phyloP scores from a whole-genome alignment of 2,113 vertebrate species.

The Grus americana region DNA sequence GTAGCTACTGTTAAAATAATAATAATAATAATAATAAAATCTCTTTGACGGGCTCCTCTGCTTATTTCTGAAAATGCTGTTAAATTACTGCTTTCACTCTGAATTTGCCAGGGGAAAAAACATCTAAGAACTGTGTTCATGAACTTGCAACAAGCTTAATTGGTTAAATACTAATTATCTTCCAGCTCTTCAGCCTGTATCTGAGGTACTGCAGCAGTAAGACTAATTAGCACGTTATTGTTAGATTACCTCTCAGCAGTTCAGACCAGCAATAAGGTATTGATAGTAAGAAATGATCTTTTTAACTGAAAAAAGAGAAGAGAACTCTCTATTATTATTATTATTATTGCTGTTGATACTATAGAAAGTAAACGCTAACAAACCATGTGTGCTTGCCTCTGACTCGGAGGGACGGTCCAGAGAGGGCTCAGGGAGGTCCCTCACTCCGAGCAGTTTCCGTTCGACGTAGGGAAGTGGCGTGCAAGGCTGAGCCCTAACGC shows the following conservation, averaged over 20 bases:
- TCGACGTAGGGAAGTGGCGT: not conserved
- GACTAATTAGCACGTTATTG: constrained; percentile 36
- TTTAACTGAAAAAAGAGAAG: not conserved
- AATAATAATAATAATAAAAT: not conserved
- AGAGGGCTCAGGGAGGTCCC: too few species aligned
- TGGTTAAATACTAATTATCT: constrained; percentile 51
- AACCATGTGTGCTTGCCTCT: fast-evolving
- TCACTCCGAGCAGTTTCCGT: not conserved
- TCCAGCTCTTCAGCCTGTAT: not conserved
- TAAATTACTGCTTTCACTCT: not conserved
- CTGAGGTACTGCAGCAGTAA: not conserved
- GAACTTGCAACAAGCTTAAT: constrained; percentile 27
- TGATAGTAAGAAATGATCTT: not conserved
- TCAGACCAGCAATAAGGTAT: not conserved
- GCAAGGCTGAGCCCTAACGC: not conserved
- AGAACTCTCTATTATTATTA: too few species aligned
- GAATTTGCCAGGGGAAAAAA: not conserved
- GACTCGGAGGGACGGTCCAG: not conserved
- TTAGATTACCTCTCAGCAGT: not conserved
- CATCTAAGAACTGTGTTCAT: not conserved
- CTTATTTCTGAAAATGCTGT: not conserved
- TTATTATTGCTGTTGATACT: too few species aligned
- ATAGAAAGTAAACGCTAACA: not conserved
- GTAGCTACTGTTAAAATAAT: not conserved
- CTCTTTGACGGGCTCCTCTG: not conserved